Conservation (phyloP, 2,888 invertebrate species). For the Parascotia fuliginaria region DNA sequence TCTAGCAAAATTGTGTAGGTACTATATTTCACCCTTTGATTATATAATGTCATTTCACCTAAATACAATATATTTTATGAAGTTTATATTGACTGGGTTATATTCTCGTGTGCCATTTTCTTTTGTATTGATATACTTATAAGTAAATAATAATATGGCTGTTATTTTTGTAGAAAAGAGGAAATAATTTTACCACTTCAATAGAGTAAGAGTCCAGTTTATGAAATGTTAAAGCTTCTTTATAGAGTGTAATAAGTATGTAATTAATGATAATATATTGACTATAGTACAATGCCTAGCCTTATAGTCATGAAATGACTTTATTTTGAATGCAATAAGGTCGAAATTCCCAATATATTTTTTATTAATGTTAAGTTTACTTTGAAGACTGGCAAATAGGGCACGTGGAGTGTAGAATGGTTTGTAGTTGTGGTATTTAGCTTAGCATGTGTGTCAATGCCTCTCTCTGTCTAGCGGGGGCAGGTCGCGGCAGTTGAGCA, state of each 20-base stretch:
- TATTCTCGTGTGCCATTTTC: constrained; percentile 70
- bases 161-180: constrained; percentile 50
- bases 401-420: constrained; percentile 49
- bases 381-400: constrained; percentile 63
- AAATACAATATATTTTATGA: constrained; percentile 2
- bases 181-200: constrained; percentile 29
- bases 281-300: constrained; percentile 81
- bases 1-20: constrained; percentile 2
- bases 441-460: constrained; percentile 65
- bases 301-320: constrained; percentile 68
- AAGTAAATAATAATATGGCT: constrained; percentile 37
- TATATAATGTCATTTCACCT: constrained; percentile 22
- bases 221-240: constrained; percentile 56
- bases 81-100: constrained; percentile 24
- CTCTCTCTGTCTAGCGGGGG: constrained; percentile 33
- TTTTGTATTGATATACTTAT: constrained; percentile 51
- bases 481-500: constrained; percentile 62
- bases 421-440: constrained; percentile 52
- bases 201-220: constrained; percentile 56
- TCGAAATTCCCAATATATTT: constrained; percentile 40
- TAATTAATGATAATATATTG: constrained; percentile 41
- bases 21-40: too few relatives aligned
- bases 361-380: constrained; percentile 58
- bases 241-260: too few relatives aligned
- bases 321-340: constrained; percentile 40